phyloP scores from a whole-genome alignment of 2,888 invertebrate species.

The Gortyna flavago region DNA sequence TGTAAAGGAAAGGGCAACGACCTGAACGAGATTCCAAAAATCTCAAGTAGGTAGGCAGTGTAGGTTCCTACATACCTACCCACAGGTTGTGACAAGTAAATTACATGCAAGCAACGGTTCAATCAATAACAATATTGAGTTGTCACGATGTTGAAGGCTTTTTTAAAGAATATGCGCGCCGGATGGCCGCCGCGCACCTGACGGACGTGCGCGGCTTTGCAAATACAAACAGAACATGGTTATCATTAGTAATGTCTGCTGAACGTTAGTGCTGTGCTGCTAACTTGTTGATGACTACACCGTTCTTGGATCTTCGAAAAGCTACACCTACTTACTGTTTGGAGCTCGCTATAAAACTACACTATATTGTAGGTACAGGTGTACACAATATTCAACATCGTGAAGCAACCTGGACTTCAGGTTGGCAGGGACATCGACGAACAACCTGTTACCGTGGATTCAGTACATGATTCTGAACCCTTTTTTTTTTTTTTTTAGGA shows the following conservation, averaged over 20 bases:
- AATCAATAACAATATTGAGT: conserved; percentile 73
- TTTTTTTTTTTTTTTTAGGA: no score
- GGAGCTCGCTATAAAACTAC: conserved; percentile 17
- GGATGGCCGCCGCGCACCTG: conserved; percentile 73
- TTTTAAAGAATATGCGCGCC: conserved; percentile 72
- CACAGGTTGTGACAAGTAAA: conserved; percentile 46
- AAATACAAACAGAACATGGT: conserved; percentile 67
- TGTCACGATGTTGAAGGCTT: conserved; percentile 68
- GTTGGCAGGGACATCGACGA: no score
- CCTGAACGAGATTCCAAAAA: conserved; percentile 51
- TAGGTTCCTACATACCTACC: neutral
- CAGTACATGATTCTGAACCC: neutral
- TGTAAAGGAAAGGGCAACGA: conserved; percentile 59
- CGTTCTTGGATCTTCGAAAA: conserved; percentile 21
- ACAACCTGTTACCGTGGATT: neutral
- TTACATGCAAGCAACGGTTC: conserved; percentile 62
- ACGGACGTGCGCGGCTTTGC: conserved; percentile 74
- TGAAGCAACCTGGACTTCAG: neutral
- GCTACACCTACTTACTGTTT: conserved; percentile 18
- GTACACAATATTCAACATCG: neutral
- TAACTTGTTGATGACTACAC: conserved; percentile 45
- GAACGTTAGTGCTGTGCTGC: conserved; percentile 48
- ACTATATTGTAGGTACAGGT: conserved; percentile 31
- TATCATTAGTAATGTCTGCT: conserved; percentile 62
- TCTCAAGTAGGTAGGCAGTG: conserved; percentile 24